phyloP scores from a whole-genome alignment of 2,888 invertebrate genomes.

The Elmis aenea region DNA sequence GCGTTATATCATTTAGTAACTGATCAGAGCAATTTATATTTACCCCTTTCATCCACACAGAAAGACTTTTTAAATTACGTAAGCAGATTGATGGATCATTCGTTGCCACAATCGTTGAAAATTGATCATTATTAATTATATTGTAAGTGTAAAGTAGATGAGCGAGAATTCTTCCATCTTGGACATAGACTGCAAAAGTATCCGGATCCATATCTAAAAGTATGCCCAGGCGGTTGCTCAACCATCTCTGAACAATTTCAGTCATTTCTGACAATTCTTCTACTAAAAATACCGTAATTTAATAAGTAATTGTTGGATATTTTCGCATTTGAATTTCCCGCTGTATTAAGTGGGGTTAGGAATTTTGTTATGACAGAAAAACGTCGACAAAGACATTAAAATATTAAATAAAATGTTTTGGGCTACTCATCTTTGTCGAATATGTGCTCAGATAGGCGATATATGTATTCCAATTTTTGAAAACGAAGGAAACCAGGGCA shows the following conservation, averaged over 20 bases:
- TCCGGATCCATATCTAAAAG: slow-evolving; percentile 53
- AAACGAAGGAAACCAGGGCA: slow-evolving; percentile 29
- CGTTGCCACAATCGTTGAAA: slow-evolving; percentile 45
- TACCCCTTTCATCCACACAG: slow-evolving; percentile 51
- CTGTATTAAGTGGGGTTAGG: slow-evolving; percentile 4
- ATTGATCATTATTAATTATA: slow-evolving; percentile 54
- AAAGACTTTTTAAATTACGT: slow-evolving; percentile 51
- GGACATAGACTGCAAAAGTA: slow-evolving; percentile 53
- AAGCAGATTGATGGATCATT: slow-evolving; percentile 24
- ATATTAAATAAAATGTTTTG: slow-evolving; percentile 31
- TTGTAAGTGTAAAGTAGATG: slow-evolving; percentile 55
- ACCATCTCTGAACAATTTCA: slow-evolving; percentile 57
- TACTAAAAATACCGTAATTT: no score
- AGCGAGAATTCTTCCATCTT: slow-evolving; percentile 55
- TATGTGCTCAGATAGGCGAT: slow-evolving; percentile 38
- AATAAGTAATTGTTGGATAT: no score
- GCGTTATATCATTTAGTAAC: slow-evolving; percentile 49
- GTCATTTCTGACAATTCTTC: slow-evolving; percentile 47
- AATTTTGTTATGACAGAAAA: no score
- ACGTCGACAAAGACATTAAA: no score
- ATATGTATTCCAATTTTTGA: slow-evolving; percentile 38
- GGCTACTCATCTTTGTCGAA: slow-evolving; percentile 36
- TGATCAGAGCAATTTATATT: slow-evolving; percentile 47
- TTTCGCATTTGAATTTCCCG: not conserved
- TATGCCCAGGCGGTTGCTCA: slow-evolving; percentile 52